Base-by-base conservation (phyloP, 2,888 invertebrate species). In the Leptopilina myrica region DNA sequence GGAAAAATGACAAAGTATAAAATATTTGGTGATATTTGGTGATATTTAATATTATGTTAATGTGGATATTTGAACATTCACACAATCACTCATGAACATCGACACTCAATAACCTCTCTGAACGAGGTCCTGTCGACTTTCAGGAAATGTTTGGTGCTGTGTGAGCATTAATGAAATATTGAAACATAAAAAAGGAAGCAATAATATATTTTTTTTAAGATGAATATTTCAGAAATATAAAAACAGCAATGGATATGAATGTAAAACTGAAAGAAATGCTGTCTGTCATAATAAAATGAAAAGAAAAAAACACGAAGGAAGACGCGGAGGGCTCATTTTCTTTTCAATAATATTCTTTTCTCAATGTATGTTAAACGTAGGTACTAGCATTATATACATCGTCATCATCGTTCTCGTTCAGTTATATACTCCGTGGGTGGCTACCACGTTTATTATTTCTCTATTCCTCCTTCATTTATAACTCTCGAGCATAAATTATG, bases 271-370 rank as follows among this genome's bases (percentile, higher is more conserved):
- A 78, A 77, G 81, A 79, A 81, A 78, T 81, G 80, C 81, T 81
- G 83, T 80, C 83, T 79, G 77, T 5, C 33, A 33, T 33, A 33
- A 33, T 33, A 33, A 43, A 43, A 8, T 8, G 7, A 43, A 8
- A 56, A 78, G 73, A 20, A 26, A 75, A 75, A 46, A 67, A 62
- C 79, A 79, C 67, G 76, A 62, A 73, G 67, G 78, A 78, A 80
- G 78, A 59, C 46, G 33, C 33, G 43, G 80, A 79, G 64, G 49
- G 65, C 81, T 83, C 80, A 83, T 83, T 83, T 83, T 79, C 83
- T 75, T 83, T 79, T 83, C 73, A 83, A 81, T 81, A 79, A 77
- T 78, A 79, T 80, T 80, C 79, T 79, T 81, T 78, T 81, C 78
- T 78, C 46, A 78, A 78, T 80, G 77, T 80, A 76, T 73, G 78